Conservation (phyloP, 2,113 vertebrate species). For the Cygnus buccinator region DNA sequence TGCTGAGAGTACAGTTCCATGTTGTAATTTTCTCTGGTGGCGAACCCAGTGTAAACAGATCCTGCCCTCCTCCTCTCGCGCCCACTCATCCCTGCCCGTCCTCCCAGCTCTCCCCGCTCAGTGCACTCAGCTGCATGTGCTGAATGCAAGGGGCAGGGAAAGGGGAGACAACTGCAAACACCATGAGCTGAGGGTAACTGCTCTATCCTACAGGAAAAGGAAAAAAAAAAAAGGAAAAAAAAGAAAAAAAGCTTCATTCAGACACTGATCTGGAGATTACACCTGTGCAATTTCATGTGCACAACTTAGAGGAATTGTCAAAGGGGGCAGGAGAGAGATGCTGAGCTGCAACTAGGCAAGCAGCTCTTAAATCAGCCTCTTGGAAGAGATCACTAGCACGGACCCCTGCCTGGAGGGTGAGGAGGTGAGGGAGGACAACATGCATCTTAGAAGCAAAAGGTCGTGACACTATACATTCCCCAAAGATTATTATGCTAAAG, state of each 20-base stretch:
- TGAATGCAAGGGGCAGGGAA: not conserved
- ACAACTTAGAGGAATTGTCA: not conserved
- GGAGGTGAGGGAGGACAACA: not conserved
- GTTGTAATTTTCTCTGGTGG: conserved; percentile 46
- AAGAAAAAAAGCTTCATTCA: not conserved
- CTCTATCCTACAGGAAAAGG: not conserved
- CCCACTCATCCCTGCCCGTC: not conserved
- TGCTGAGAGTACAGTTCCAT: conserved; percentile 61
- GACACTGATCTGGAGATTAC: not conserved
- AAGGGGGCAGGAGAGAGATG: not conserved
- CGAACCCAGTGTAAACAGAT: conserved; percentile 46
- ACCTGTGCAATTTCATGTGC: not conserved
- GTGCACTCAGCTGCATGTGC: not conserved
- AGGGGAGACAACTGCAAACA: not conserved
- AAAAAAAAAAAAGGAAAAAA: too few relatives aligned
- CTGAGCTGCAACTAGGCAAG: not conserved
- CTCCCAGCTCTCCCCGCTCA: not conserved
- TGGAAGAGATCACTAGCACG: not conserved
- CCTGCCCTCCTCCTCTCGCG: conserved; percentile 27
- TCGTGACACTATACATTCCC: not conserved
- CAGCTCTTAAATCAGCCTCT: not conserved
- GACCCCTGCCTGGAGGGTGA: not conserved
- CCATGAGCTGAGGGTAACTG: not conserved
- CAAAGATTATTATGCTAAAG: not conserved
- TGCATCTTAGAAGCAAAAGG: not conserved